Conservation (phyloP, 2,888 invertebrate genomes). For the Drosophila imparisetae region DNA sequence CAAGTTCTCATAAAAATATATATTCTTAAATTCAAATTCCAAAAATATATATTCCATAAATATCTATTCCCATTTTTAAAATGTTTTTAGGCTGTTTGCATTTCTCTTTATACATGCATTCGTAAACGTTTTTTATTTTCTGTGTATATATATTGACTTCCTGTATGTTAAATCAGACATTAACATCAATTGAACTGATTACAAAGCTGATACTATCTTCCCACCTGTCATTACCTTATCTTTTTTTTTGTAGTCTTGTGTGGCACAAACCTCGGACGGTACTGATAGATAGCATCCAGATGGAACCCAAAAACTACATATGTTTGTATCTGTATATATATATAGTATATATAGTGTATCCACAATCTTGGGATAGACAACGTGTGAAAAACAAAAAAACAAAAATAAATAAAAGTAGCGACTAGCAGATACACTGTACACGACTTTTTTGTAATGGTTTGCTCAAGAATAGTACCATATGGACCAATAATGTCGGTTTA, state of each 20-base stretch:
- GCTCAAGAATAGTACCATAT: too few relatives aligned
- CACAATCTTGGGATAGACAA: neutral
- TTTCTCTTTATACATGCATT: neutral
- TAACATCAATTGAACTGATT: neutral
- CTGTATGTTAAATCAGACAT: neutral
- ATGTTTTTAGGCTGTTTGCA: neutral
- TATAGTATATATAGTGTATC: neutral
- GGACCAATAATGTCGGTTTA: too few relatives aligned
- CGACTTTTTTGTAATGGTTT: neutral
- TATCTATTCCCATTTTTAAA: neutral
- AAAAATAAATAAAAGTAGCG: neutral
- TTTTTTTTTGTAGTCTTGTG: neutral
- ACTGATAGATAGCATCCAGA: conserved; percentile 24
- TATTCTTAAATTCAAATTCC: neutral
- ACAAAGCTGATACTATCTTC: neutral
- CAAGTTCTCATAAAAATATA: neutral
- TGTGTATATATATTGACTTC: neutral
- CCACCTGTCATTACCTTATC: neutral
- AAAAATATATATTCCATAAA: neutral
- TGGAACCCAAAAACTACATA: conserved; percentile 2
- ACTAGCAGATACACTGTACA: neutral
- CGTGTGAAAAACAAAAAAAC: neutral
- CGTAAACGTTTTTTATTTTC: neutral
- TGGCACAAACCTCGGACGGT: neutral
- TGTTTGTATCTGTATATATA: conserved; percentile 1